Percentiles rank a stretch among this genome's conserved stretches.
These are phyloP conservation scores for Lepeophtheirus salmonis DNA, from an alignment of 1,140 invertebrate genomes.

Conservation along the genomic window DNA sequence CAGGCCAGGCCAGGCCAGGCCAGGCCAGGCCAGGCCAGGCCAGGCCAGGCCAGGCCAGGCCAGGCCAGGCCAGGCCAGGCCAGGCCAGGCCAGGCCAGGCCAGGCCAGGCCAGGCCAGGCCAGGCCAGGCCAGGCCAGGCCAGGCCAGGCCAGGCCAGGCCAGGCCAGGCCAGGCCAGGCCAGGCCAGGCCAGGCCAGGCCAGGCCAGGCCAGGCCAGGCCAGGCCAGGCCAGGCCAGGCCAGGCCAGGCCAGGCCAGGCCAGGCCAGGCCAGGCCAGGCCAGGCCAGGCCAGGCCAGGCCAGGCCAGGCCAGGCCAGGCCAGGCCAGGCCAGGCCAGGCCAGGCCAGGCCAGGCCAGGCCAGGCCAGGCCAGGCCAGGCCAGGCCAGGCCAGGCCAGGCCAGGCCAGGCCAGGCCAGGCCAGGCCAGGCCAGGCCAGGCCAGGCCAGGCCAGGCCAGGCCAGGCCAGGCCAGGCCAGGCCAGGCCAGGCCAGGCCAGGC, in stretches of 20 bases:
- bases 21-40: conserved; percentile 24
- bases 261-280: conserved; percentile 22
- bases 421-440: conserved; percentile 23
- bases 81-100: conserved; percentile 24
- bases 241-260: conserved; percentile 22
- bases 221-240: conserved; percentile 23
- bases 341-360: conserved; percentile 22
- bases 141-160: conserved; percentile 24
- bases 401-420: conserved; percentile 22
- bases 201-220: conserved; percentile 22
- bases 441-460: conserved; percentile 23
- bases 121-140: conserved; percentile 24
- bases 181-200: conserved; percentile 23
- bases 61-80: conserved; percentile 24
- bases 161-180: conserved; percentile 23
- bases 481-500: conserved; percentile 21
- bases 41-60: conserved; percentile 24
- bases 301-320: conserved; percentile 23
- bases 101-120: conserved; percentile 24
- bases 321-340: conserved; percentile 22
- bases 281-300: conserved; percentile 23
- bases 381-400: conserved; percentile 23
- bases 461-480: conserved; percentile 23
- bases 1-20: conserved; percentile 24
- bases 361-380: conserved; percentile 23